Evolutionary conservation across 2,113 vertebrate genomes (phyloP).

Genomic region (Pongo abelii): DNA sequence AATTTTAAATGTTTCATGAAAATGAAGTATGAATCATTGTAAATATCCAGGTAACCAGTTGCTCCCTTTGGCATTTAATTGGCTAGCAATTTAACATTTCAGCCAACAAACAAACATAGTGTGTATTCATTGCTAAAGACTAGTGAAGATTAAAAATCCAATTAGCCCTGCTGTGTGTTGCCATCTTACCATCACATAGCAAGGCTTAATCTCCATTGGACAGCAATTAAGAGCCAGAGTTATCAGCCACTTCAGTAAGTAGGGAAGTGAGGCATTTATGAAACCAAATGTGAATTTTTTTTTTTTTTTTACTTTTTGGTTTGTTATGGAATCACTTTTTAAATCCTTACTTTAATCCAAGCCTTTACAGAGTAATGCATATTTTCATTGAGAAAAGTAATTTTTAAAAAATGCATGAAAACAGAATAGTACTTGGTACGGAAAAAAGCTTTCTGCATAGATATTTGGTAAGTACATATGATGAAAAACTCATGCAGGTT

Average conservation of each 20-base stretch:
- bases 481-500: not conserved
- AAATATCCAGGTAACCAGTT: conserved; percentile 51
- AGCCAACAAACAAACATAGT: not conserved
- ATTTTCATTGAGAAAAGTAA: not conserved
- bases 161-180: not conserved
- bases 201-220: not conserved
- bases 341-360: not conserved
- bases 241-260: not conserved
- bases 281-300: not conserved
- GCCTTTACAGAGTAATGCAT: not conserved
- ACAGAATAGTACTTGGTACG: not conserved
- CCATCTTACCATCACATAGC: not conserved
- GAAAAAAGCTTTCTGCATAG: not conserved
- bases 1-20: conserved; percentile 47
- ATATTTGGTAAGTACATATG: not conserved
- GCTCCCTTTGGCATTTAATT: conserved; percentile 38
- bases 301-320: not conserved
- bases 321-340: not conserved
- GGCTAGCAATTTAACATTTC: conserved; percentile 13
- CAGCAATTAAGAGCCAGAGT: not conserved
- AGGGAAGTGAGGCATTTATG: not conserved
- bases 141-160: conserved; percentile 43
- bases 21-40: not conserved
- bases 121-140: not conserved
- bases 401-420: not conserved